Base-by-base conservation (phyloP, 2,888 invertebrate genomes). In the Philhelius pedissequus region DNA sequence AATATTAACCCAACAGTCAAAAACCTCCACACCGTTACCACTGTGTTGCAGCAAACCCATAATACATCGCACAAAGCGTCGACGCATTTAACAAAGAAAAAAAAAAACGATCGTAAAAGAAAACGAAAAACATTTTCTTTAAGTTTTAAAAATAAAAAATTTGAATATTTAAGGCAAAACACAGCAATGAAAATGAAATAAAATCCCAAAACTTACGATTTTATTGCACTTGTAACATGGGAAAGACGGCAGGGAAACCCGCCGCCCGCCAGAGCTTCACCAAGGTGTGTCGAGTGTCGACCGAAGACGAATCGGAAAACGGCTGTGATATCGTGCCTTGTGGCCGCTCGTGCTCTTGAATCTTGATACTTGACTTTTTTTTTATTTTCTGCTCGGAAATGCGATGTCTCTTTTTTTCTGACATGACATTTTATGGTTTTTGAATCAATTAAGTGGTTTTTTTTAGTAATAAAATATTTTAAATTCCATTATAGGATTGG, bases 141-240 rank as follows among this genome's bases (percentile, higher is more conserved):
- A 52, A 35, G 15, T 15, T 69, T 69, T 68, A 56, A 64, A 83
- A 83, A 83, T 69, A 78, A 82, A 68, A 68, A 27, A 40, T 69
- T 35, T 13, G 9, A 30, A 30, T 13, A n/a, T n/a, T n/a, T n/a
- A 35, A 56, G 27, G 48, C 56, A 64, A 56, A 56, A 52, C 58
- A 54, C 18, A 56, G 62, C 18, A 73, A 82, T 77, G 52, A 77
- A 82, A 82, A 77, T 38, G 30, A 60, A 76, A 66, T 71, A 73
- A 71, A 73, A 78, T 62, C 48, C 40, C 27, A 32, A 77, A 83
- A 69, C 68, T 74, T 56, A 64, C 43, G 38, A 74, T 70, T 83
- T 82, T 78, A 83, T 78, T 73, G 82, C 78, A 78, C 74, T 74
- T 73, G 78, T 82, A 35, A 64, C 68, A 71, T 73, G 78, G 30